A percentile compares a stretch with the other conserved stretches of the same genome.
Evolutionary conservation across 1,140 invertebrate species (phyloP).

Genomic region (Mamestra configurata): DNA sequence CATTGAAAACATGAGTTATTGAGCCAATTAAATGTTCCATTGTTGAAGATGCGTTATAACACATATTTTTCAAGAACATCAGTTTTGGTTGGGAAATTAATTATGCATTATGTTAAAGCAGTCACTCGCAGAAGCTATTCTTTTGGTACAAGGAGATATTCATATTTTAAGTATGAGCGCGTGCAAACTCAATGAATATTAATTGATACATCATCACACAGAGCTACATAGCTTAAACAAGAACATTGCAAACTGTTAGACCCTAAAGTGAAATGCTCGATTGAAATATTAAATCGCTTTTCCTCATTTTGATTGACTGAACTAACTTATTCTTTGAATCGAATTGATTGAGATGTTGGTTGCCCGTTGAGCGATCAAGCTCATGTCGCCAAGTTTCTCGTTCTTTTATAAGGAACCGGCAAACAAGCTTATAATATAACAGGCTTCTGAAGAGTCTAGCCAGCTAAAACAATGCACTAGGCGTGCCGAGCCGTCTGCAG

Average conservation of each 20-base stretch:
- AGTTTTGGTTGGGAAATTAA: conserved; percentile 26
- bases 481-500: background rate
- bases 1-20: conserved; percentile 52
- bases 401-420: background rate
- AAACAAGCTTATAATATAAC: background rate
- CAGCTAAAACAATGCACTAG: background rate
- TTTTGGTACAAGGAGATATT: background rate
- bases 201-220: conserved; percentile 31
- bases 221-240: too few relatives aligned
- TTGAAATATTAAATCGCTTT: background rate
- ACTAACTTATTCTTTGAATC: too few relatives aligned
- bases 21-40: conserved; percentile 43
- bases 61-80: conserved; percentile 26
- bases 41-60: conserved; percentile 43
- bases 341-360: too few relatives aligned
- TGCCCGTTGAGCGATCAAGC: too few relatives aligned
- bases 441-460: background rate
- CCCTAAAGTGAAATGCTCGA: background rate
- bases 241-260: background rate
- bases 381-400: background rate
- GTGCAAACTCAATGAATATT: conserved; percentile 23
- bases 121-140: background rate
- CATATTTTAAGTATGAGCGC: background rate
- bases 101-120: conserved; percentile 27
- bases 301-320: too few relatives aligned